Evolutionary conservation across 2,797 vertebrate genomes (phyloP).

Genomic region (Sardinella longiceps): DNA sequence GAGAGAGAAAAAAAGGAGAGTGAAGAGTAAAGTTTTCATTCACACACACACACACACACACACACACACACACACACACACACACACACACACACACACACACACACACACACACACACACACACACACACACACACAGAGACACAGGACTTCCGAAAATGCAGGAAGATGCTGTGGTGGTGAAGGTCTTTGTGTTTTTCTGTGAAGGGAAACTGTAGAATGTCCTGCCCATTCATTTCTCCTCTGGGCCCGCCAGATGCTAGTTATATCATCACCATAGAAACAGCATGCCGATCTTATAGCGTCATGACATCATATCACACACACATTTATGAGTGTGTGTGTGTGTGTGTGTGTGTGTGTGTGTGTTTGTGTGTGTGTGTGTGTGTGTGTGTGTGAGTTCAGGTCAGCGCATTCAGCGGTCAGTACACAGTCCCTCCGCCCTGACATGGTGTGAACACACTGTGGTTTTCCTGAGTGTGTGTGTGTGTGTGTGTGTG

Average conservation of each 20-base stretch:
- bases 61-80: background rate
- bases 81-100: background rate
- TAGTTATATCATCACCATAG: constrained; percentile 25
- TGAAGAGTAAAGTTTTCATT: background rate
- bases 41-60: background rate
- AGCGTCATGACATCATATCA: constrained; percentile 37
- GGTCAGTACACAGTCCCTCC: no score
- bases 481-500: background rate
- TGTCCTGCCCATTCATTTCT: constrained; percentile 41
- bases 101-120: background rate
- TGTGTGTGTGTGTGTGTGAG: background rate
- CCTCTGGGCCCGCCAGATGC: constrained; percentile 43
- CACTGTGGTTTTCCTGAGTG: background rate
- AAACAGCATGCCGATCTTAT: constrained; percentile 26
- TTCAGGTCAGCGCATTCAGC: background rate
- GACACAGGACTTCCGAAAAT: background rate
- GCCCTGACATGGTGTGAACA: background rate
- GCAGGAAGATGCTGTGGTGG: no score
- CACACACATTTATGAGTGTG: background rate
- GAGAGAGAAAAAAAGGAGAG: background rate
- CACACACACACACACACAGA: background rate
- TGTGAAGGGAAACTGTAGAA: no score
- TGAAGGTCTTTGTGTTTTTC: no score
- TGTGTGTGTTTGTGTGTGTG: background rate
- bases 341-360: background rate